Percentiles rank a stretch among this genome's conserved stretches.
phyloP scores from a whole-genome alignment of 1,140 invertebrate genomes.

The Pachypsylla venusta region DNA sequence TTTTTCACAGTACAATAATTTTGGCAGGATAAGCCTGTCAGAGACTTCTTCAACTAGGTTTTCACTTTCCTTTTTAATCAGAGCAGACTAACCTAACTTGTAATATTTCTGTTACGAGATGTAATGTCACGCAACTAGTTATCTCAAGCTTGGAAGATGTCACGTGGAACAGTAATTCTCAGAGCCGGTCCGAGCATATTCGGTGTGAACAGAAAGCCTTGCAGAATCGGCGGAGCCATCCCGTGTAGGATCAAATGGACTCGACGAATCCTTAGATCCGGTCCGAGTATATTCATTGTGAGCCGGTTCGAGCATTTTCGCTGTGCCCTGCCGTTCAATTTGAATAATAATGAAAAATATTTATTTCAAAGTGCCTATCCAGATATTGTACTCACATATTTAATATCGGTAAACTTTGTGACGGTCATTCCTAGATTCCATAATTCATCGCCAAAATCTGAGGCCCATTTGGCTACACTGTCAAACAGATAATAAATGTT shows the following conservation, averaged over 20 bases:
- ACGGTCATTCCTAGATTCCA: slow-evolving; percentile 41
- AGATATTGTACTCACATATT: slow-evolving; percentile 32
- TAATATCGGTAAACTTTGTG: slow-evolving; percentile 42
- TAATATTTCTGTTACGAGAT: too few relatives aligned
- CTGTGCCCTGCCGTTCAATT: slow-evolving; percentile 9
- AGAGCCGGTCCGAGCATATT: too few relatives aligned
- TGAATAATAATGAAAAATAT: background rate
- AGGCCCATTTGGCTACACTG: slow-evolving; percentile 43
- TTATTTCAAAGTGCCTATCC: background rate
- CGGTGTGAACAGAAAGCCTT: background rate
- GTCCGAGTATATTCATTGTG: slow-evolving; percentile 8
- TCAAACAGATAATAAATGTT: too few relatives aligned
- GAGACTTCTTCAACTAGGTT: too few relatives aligned
- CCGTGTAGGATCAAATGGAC: slow-evolving; percentile 12
- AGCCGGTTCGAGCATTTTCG: slow-evolving; percentile 11
- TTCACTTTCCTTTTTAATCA: too few relatives aligned
- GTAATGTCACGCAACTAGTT: too few relatives aligned
- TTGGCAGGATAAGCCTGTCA: too few relatives aligned
- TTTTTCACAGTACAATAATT: too few relatives aligned
- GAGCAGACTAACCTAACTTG: too few relatives aligned
- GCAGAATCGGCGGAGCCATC: slow-evolving; percentile 11
- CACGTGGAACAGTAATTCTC: too few relatives aligned
- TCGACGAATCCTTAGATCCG: slow-evolving; percentile 6
- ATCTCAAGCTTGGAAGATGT: too few relatives aligned
- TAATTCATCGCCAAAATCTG: slow-evolving; percentile 41